Percentiles rank a stretch among this genome's conserved stretches.
phyloP scores from a whole-genome alignment of 2,888 invertebrate genomes.

The Caenorhabditis macrosperma region DNA sequence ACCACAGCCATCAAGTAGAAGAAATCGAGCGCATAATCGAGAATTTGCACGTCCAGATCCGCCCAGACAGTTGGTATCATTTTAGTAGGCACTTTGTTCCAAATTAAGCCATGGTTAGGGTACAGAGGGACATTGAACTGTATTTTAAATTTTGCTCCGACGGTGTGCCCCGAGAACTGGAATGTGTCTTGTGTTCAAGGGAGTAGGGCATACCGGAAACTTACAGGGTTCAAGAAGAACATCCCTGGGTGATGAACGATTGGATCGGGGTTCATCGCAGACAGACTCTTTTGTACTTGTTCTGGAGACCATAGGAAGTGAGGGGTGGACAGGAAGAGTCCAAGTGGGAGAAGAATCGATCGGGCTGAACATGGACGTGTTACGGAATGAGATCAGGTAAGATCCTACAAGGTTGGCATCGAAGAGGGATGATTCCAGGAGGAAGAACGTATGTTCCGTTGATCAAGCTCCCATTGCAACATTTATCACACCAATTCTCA shows the following conservation, averaged over 20 bases:
- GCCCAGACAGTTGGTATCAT: conserved; percentile 10
- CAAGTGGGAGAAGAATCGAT: not conserved
- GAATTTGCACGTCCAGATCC: not conserved
- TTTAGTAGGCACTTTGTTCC: conserved; percentile 17
- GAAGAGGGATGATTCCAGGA: conserved; percentile 17
- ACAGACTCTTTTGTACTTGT: conserved; percentile 1
- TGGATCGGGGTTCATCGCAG: conserved; percentile 2
- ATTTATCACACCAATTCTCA: conserved; percentile 37
- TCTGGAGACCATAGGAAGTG: not conserved
- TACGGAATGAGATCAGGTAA: not conserved
- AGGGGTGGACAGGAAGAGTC: not conserved
- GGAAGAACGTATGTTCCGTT: conserved; percentile 33
- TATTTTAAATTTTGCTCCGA: conserved; percentile 7
- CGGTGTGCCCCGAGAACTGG: conserved; percentile 18
- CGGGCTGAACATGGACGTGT: not conserved
- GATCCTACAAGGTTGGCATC: conserved; percentile 19
- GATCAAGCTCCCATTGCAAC: conserved; percentile 22
- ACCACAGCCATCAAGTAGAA: conserved; percentile 11
- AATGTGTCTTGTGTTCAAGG: not conserved
- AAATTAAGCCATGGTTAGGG: not conserved
- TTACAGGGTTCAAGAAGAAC: conserved; percentile 23
- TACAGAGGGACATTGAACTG: conserved; percentile 27
- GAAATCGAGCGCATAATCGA: conserved; percentile 16
- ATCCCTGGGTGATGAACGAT: conserved; percentile 8
- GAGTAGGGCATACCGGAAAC: not conserved